Evolutionary conservation across 1,140 invertebrate species (phyloP).

Genomic region (Propsilocerus akamusi): DNA sequence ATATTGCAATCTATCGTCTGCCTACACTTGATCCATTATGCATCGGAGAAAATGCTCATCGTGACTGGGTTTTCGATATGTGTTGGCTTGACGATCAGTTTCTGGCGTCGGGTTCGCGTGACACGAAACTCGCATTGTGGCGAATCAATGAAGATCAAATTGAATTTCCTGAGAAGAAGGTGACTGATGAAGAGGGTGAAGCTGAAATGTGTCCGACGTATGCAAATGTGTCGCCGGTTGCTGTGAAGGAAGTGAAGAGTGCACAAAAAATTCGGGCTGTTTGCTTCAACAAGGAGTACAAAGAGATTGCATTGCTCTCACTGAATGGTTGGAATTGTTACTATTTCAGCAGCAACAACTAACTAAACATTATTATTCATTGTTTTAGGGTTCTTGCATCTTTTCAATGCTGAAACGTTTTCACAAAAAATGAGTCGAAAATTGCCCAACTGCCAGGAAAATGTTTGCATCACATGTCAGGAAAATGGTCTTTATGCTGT

Average conservation of each 20-base stretch:
- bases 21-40: conserved; percentile 87
- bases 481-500: conserved; percentile 75
- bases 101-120: conserved; percentile 80
- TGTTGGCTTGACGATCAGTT: conserved; percentile 94
- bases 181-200: conserved; percentile 23
- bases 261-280: conserved; percentile 62
- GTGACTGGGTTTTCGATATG: conserved; percentile 90
- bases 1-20: conserved; percentile 81
- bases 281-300: conserved; percentile 66
- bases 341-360: too few species aligned
- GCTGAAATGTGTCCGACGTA: conserved; percentile 32
- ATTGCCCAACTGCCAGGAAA: conserved; percentile 75
- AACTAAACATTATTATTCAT: too few species aligned
- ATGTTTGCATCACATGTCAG: conserved; percentile 76
- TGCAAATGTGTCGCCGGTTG: conserved; percentile 43
- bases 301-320: conserved; percentile 81
- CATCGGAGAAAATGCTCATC: conserved; percentile 81
- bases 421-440: conserved; percentile 65
- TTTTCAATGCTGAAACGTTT: conserved; percentile 77
- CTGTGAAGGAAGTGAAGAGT: conserved; percentile 52
- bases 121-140: conserved; percentile 71
- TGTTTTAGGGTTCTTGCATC: conserved; percentile 48
- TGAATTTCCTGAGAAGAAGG: conserved; percentile 31
- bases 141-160: conserved; percentile 38
- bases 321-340: conserved; percentile 43